These are phyloP conservation scores for Eupithecia subumbrata DNA, from an alignment of 2,888 invertebrate species.

Conservation along the genomic window DNA sequence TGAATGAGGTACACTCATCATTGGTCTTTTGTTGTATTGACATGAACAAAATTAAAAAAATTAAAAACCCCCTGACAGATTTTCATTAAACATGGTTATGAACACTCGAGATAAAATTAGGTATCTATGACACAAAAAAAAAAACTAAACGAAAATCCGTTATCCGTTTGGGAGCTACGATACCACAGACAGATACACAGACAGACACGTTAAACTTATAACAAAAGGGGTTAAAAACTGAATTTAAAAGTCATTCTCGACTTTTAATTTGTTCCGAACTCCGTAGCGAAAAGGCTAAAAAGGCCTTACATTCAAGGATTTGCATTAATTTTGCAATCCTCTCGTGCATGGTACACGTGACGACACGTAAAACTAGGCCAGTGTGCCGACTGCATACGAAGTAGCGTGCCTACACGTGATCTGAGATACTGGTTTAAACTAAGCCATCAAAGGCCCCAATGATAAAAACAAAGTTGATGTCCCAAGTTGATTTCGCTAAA, in stretches of 20 bases:
- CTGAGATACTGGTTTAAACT: background rate
- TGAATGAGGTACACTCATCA: background rate
- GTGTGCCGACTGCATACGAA: background rate
- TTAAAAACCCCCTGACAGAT: too few relatives aligned
- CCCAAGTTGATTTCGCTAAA: background rate
- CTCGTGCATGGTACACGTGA: background rate
- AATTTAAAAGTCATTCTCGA: background rate
- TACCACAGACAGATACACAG: too few relatives aligned
- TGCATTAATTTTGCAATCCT: constrained; percentile 2
- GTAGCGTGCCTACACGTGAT: background rate
- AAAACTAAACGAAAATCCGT: too few relatives aligned
- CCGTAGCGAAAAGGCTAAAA: background rate
- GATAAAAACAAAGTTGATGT: background rate
- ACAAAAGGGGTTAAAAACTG: too few relatives aligned
- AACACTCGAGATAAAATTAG: too few relatives aligned
- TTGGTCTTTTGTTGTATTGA: background rate
- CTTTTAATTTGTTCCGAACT: background rate
- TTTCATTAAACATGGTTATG: too few relatives aligned
- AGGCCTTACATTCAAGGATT: constrained; percentile 3
- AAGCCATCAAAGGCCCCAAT: background rate
- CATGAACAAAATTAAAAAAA: too few relatives aligned
- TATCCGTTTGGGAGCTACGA: too few relatives aligned
- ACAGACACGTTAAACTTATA: too few relatives aligned
- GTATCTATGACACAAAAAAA: too few relatives aligned
- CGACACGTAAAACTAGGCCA: background rate